A percentile compares a stretch with the other conserved stretches of the same genome.
phyloP scores from a whole-genome alignment of 2,797 vertebrate species.

The Salarias fasciatus region DNA sequence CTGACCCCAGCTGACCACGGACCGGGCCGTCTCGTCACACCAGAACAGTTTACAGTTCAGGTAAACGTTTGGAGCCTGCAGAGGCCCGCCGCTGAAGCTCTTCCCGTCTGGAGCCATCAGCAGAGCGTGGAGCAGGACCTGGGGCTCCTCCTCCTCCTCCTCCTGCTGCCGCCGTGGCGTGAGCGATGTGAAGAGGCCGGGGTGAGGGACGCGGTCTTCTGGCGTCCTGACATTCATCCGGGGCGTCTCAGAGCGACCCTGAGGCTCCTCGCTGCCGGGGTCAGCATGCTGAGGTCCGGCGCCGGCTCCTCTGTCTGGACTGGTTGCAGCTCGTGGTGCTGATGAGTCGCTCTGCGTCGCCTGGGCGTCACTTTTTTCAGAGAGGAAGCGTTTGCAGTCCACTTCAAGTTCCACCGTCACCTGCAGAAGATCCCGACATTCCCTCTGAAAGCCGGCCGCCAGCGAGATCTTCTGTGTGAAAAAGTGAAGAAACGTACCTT shows the following conservation, averaged over 20 bases:
- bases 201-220: background rate
- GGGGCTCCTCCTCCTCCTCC: conserved; percentile 71
- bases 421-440: conserved; percentile 68
- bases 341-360: conserved; percentile 10
- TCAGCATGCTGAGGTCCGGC: conserved; percentile 33
- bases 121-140: conserved; percentile 87
- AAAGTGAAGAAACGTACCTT: conserved; percentile 80
- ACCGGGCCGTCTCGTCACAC: conserved; percentile 86
- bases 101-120: conserved; percentile 93
- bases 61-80: conserved; percentile 85
- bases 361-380: conserved; percentile 47
- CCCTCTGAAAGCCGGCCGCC: background rate
- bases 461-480: conserved; percentile 4
- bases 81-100: conserved; percentile 78
- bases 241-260: conserved; percentile 10
- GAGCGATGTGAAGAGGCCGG: conserved; percentile 21
- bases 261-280: conserved; percentile 15
- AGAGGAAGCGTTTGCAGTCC: conserved; percentile 73
- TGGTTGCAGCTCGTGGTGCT: conserved; percentile 27
- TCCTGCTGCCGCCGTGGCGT: conserved; percentile 26
- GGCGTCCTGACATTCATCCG: conserved; percentile 47
- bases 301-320: conserved; percentile 48
- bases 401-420: conserved; percentile 86
- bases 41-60: conserved; percentile 93
- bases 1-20: conserved; percentile 88